phyloP scores from a whole-genome alignment of 1,140 invertebrate genomes.

The Drosophila auraria region DNA sequence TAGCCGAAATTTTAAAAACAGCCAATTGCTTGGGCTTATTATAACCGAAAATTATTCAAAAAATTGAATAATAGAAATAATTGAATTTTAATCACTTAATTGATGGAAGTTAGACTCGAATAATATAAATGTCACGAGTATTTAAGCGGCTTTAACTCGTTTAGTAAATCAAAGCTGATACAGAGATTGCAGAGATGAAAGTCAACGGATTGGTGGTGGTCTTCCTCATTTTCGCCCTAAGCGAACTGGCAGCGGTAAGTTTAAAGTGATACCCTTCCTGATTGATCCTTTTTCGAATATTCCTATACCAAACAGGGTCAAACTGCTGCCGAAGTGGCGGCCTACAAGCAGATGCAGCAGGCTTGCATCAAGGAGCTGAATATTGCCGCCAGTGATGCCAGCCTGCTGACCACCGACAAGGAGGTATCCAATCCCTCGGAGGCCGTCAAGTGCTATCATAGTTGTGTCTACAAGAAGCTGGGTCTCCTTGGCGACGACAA shows the following conservation, averaged over 20 bases:
- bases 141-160: slow-evolving; percentile 31
- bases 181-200: slow-evolving; percentile 39
- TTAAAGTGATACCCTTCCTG: background rate
- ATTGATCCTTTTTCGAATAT: background rate
- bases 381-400: slow-evolving; percentile 38
- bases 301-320: slow-evolving; percentile 33
- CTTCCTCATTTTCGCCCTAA: slow-evolving; percentile 27
- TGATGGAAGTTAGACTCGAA: background rate
- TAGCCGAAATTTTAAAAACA: background rate
- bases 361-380: slow-evolving; percentile 71
- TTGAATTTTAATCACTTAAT: slow-evolving; percentile 67
- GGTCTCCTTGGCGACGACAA: slow-evolving; percentile 48
- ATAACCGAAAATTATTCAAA: slow-evolving; percentile 12
- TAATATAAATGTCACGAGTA: slow-evolving; percentile 16
- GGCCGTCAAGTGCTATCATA: slow-evolving; percentile 64
- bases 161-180: slow-evolving; percentile 14
- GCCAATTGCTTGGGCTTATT: slow-evolving; percentile 25
- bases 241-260: slow-evolving; percentile 35
- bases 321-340: slow-evolving; percentile 49
- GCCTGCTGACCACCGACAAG: slow-evolving; percentile 44
- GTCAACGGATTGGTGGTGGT: slow-evolving; percentile 17
- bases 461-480: slow-evolving; percentile 68
- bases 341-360: slow-evolving; percentile 50
- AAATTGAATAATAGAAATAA: slow-evolving; percentile 55
- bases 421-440: slow-evolving; percentile 54